These are phyloP conservation scores for Nasonia longicornis DNA, from an alignment of 1,140 invertebrate species.

Conservation along the genomic window DNA sequence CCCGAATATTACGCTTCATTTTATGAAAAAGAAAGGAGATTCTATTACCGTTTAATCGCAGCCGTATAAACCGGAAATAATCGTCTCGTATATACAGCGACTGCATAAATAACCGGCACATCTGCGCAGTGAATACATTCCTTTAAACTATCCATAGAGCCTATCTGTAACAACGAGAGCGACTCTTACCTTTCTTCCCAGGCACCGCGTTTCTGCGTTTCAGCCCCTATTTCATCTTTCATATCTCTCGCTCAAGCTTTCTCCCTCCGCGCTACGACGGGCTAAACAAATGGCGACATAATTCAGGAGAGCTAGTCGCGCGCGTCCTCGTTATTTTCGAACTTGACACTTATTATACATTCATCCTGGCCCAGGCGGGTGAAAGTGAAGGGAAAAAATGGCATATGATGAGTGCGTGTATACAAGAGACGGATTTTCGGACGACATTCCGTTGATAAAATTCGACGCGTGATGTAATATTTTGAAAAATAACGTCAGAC, in stretches of 20 bases:
- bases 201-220: background rate
- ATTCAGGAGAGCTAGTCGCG: slow-evolving; percentile 15
- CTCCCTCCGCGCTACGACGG: slow-evolving; percentile 4
- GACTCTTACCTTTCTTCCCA: background rate
- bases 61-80: too few species aligned
- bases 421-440: too few species aligned
- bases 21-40: too few species aligned
- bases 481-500: too few species aligned
- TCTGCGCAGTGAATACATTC: background rate
- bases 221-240: slow-evolving; percentile 19
- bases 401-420: too few species aligned
- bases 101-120: background rate
- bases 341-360: slow-evolving; percentile 37
- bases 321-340: slow-evolving; percentile 26
- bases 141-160: background rate
- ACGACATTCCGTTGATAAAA: too few species aligned
- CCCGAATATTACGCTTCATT: background rate
- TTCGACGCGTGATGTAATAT: too few species aligned
- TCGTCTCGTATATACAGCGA: too few species aligned
- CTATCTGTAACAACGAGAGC: background rate
- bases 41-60: too few species aligned
- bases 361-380: background rate
- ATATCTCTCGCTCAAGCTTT: slow-evolving; percentile 10
- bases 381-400: slow-evolving; percentile 20
- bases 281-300: slow-evolving; percentile 27